Evolutionary conservation across 1,140 invertebrate genomes (phyloP), one percentile per base, ranked within the genome.

Genomic region (Heliothis subflexa): DNA sequence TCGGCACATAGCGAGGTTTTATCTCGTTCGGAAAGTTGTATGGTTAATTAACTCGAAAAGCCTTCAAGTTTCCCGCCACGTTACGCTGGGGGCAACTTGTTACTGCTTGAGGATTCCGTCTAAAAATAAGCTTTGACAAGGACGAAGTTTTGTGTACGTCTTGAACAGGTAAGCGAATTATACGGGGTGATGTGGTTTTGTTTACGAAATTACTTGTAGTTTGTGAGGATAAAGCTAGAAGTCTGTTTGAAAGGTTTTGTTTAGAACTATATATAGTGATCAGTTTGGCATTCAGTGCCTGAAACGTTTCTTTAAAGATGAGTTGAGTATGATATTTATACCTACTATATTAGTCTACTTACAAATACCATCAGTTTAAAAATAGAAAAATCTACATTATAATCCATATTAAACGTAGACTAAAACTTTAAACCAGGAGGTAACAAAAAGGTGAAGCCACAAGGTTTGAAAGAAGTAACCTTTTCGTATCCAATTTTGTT

Each of bases 41-140:
- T 85, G 87, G 86, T 91, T 92, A 92, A 92, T 92, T 92, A 91
- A 85, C 80, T 83, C 70, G 84, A 85, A 88, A 90, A 89, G 78
- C 82, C 78, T 80, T 88, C 83, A 86, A 91, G 88, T 89, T 92
- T 86, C 89, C 86, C 75, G 81, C 81, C 89, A 89, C 89, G 89
- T 87, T 80, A 82, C 80, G 87, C 91, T 85, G 78, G 83, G 73
- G 84, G 91, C 89, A 86, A 89, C 90, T 89, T 89, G 87, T 91
- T 86, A 89, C 85, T 62, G 81, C 75, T 74, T 83, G 80, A 81
- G 73, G 72, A 72, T 82, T 86, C 84, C 75, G 73, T 16, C 18
- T 50, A 70, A 50, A 66, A 66, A 66, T 54, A 66, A 18, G 18
- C 21, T 10, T 16, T 70, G 66, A 52, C 21, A 49, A 52, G 47